phyloP scores from a whole-genome alignment of 2,797 vertebrate genomes.

The Crypturellus tataupa region DNA sequence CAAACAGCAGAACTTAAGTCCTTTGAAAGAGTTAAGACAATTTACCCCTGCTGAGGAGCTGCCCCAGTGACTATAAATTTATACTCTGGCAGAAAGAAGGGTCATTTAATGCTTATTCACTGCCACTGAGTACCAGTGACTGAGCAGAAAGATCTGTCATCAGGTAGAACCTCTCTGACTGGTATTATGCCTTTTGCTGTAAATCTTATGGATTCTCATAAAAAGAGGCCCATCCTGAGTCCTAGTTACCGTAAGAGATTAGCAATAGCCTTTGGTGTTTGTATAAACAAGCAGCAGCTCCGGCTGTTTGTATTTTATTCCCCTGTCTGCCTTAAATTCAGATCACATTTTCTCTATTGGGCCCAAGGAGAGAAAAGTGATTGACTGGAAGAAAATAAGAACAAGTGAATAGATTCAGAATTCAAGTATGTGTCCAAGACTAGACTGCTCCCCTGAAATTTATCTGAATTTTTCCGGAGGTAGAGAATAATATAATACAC shows the following conservation, averaged over 20 bases:
- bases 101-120: slow-evolving; percentile 45
- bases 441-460: neutral
- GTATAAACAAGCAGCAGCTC: neutral
- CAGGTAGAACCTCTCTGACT: slow-evolving; percentile 20
- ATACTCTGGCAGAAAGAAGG: neutral
- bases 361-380: neutral
- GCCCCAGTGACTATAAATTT: slow-evolving; percentile 20
- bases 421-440: neutral
- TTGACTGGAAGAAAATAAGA: neutral
- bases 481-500: neutral
- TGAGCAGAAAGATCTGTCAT: slow-evolving; percentile 51
- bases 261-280: neutral
- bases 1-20: neutral
- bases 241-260: neutral
- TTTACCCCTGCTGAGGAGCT: neutral
- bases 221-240: slow-evolving; percentile 15
- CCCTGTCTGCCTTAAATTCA: neutral
- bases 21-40: slow-evolving; percentile 39
- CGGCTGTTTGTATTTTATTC: neutral
- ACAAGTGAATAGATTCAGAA: slow-evolving; percentile 1
- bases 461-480: neutral
- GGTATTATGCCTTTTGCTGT: slow-evolving; percentile 5
- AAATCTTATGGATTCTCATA: slow-evolving; percentile 21
- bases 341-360: neutral
- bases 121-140: slow-evolving; percentile 40